phyloP scores from a whole-genome alignment of 2,888 invertebrate genomes.

The Frankliniella fusca region DNA sequence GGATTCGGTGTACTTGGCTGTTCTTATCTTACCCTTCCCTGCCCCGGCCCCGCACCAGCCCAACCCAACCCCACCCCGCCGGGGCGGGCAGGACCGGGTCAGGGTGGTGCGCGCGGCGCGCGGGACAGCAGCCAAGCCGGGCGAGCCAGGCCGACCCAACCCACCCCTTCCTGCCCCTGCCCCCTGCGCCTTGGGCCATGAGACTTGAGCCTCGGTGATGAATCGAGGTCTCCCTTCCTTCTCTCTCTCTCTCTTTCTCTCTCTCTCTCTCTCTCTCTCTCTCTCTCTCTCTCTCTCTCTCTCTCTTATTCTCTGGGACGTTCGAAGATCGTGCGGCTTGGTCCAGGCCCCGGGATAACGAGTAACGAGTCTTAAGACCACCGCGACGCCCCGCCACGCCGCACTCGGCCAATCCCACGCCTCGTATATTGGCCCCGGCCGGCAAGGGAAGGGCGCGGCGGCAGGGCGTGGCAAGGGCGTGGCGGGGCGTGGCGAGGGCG shows the following conservation, averaged over 20 bases:
- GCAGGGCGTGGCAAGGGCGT: not conserved
- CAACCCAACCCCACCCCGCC: too few relatives aligned
- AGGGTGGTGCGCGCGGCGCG: too few relatives aligned
- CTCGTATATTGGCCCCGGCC: conserved; percentile 15
- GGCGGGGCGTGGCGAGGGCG: not conserved
- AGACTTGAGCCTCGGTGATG: conserved; percentile 13
- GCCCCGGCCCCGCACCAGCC: too few relatives aligned
- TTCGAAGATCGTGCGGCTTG: not conserved
- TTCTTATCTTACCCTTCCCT: too few relatives aligned
- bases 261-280: too few relatives aligned
- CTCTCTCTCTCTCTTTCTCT: too few relatives aligned
- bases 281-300: too few relatives aligned
- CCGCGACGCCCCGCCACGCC: not conserved
- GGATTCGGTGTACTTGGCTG: too few relatives aligned
- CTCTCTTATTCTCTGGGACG: not conserved
- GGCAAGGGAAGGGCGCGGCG: not conserved
- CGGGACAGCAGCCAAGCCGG: too few relatives aligned
- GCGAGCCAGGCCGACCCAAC: too few relatives aligned
- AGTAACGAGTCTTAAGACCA: conserved; percentile 12
- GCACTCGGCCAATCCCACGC: not conserved
- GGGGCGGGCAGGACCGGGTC: too few relatives aligned
- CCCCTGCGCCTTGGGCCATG: not conserved
- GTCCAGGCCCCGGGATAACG: not conserved
- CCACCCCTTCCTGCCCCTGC: not conserved
- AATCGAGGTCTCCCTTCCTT: not conserved